phyloP scores from a whole-genome alignment of 2,888 invertebrate species.

The Hyposoter dolosus region DNA sequence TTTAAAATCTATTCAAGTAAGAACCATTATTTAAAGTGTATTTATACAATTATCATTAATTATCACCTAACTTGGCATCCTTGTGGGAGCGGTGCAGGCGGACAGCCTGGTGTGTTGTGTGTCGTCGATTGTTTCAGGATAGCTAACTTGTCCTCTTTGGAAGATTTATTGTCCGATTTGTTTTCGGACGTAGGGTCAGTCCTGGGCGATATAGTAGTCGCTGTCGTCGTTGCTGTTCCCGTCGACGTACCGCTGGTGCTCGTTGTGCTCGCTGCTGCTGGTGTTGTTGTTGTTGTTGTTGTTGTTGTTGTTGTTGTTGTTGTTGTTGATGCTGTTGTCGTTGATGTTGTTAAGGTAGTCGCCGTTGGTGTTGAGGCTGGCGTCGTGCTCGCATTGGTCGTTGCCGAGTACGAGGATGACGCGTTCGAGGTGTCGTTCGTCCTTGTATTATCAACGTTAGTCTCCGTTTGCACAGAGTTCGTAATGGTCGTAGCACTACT shows the following conservation, averaged over 20 bases:
- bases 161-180: slow-evolving; percentile 74
- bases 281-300: neutral
- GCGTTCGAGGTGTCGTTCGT: slow-evolving; percentile 18
- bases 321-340: slow-evolving; percentile 9
- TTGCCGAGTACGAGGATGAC: slow-evolving; percentile 3
- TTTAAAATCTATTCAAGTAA: slow-evolving; percentile 71
- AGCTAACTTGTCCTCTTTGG: slow-evolving; percentile 73
- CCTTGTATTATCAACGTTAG: slow-evolving; percentile 2
- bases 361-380: slow-evolving; percentile 36
- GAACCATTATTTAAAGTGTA: slow-evolving; percentile 77
- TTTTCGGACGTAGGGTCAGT: slow-evolving; percentile 71
- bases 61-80: slow-evolving; percentile 96
- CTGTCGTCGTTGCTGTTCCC: slow-evolving; percentile 70
- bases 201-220: slow-evolving; percentile 67
- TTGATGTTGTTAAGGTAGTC: slow-evolving; percentile 63
- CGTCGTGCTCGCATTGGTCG: slow-evolving; percentile 19
- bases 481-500: slow-evolving; percentile 56
- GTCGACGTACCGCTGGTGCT: slow-evolving; percentile 59
- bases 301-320: slow-evolving; percentile 31
- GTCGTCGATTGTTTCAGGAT: slow-evolving; percentile 71
- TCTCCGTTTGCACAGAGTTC: slow-evolving; percentile 62
- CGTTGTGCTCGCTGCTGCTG: neutral
- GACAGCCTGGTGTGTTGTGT: slow-evolving; percentile 81
- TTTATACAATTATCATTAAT: slow-evolving; percentile 86
- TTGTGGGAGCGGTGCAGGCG: slow-evolving; percentile 89